These are phyloP conservation scores for Oncorhynchus gorbuscha DNA, from an alignment of 2,113 vertebrate species.

Conservation along the genomic window DNA sequence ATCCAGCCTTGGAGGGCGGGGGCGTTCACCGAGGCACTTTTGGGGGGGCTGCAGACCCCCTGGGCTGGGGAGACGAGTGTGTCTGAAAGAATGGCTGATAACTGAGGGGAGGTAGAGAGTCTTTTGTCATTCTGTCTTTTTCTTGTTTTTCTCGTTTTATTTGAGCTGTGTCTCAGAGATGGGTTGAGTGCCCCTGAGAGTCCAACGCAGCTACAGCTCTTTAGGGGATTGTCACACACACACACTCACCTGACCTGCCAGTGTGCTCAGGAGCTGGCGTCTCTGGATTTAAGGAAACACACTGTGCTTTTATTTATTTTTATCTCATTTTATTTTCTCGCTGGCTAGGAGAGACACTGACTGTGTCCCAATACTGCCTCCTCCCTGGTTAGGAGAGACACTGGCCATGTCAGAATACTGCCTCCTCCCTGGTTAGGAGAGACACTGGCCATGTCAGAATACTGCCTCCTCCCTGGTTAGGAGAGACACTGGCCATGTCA, in stretches of 20 bases:
- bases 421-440: too few species aligned
- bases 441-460: accelerated
- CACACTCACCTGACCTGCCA: slow-evolving; percentile 41
- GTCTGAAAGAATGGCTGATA: slow-evolving; percentile 51
- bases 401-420: too few species aligned
- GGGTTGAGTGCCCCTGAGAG: slow-evolving; percentile 51
- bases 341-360: slow-evolving; percentile 10
- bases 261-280: slow-evolving; percentile 28
- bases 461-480: too few species aligned
- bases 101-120: slow-evolving; percentile 47
- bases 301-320: slow-evolving; percentile 20
- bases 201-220: slow-evolving; percentile 46
- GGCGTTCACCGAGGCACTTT: slow-evolving; percentile 63
- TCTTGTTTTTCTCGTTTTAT: slow-evolving; percentile 24
- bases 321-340: slow-evolving; percentile 42
- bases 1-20: slow-evolving; percentile 48
- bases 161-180: slow-evolving; percentile 32
- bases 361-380: too few species aligned
- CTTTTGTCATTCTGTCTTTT: slow-evolving; percentile 46
- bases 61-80: slow-evolving; percentile 43
- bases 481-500: too few species aligned
- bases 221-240: slow-evolving; percentile 23
- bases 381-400: too few species aligned
- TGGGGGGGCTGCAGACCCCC: slow-evolving; percentile 34
- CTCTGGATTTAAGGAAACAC: not conserved